A percentile compares a stretch with the other conserved stretches of the same genome.
Evolutionary conservation across 2,797 vertebrate genomes (phyloP).

Genomic region (Lycodopsis pacificus): DNA sequence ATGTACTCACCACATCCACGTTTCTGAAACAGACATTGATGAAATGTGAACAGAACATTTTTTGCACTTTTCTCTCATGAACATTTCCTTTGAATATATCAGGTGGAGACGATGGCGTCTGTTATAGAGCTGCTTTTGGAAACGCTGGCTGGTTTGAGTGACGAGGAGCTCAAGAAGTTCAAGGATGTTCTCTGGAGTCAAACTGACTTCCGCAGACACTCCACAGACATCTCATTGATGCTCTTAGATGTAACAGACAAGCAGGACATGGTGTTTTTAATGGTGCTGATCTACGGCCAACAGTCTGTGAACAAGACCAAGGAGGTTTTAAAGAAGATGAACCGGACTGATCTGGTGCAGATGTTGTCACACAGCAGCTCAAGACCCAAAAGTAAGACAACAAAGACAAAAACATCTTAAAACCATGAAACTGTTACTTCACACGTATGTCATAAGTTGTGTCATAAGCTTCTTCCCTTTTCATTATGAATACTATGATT

Average conservation of each 20-base stretch:
- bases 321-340: neutral
- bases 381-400: neutral
- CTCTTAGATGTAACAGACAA: fast-evolving
- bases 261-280: neutral
- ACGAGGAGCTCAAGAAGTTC: fast-evolving
- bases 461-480: no score
- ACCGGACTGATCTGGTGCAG: constrained; percentile 9
- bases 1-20: no score
- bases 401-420: neutral
- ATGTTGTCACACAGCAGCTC: neutral
- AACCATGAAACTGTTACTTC: neutral
- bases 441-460: neutral
- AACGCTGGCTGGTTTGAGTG: neutral
- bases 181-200: fast-evolving
- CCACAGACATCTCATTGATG: fast-evolving
- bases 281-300: neutral
- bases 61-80: neutral
- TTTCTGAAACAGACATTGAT: no score
- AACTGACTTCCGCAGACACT: fast-evolving
- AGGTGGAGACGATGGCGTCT: constrained; percentile 22
- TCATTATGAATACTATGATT: neutral
- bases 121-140: constrained; percentile 29
- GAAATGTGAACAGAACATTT: no score
- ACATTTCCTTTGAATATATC: constrained; percentile 1
- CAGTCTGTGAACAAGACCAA: neutral